Percentiles rank a stretch among this genome's conserved stretches.
phyloP scores from a whole-genome alignment of 2,888 invertebrate species.

The Trilocha varians region DNA sequence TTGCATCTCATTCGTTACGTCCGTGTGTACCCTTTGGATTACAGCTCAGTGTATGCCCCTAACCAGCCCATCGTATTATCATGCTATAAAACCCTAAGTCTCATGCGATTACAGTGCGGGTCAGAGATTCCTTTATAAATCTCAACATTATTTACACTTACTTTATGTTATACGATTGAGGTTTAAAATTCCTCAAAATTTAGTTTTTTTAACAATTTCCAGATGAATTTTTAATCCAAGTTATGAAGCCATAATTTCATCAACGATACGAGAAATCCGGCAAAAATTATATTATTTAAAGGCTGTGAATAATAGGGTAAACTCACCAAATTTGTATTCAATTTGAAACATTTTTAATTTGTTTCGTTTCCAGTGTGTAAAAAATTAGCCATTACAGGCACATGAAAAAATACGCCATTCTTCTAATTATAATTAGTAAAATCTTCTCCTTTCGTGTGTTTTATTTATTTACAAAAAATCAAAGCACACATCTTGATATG shows the following conservation, averaged over 20 bases:
- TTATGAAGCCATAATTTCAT: too few species aligned
- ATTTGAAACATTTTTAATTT: not conserved
- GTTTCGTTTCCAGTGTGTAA: not conserved
- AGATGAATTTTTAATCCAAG: too few species aligned
- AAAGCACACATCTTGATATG: conserved; percentile 14
- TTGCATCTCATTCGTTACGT: not conserved
- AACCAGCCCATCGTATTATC: conserved; percentile 48
- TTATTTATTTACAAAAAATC: not conserved
- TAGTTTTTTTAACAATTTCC: too few species aligned
- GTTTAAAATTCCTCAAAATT: too few species aligned
- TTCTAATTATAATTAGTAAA: not conserved
- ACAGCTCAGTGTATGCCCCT: conserved; percentile 9
- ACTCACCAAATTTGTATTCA: not conserved
- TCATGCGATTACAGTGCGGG: conserved; percentile 55
- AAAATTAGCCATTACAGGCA: too few species aligned
- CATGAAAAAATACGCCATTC: too few species aligned
- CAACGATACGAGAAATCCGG: too few species aligned
- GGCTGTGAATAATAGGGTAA: too few species aligned
- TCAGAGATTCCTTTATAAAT: conserved; percentile 50
- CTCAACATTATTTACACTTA: conserved; percentile 36
- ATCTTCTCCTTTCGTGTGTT: not conserved
- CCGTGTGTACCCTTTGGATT: conserved; percentile 26
- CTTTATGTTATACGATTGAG: too few species aligned
- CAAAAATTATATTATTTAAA: too few species aligned
- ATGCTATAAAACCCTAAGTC: conserved; percentile 59